Evolutionary conservation across 2,888 invertebrate species (phyloP).

Genomic region (Lasioglossum leucozonium): DNA sequence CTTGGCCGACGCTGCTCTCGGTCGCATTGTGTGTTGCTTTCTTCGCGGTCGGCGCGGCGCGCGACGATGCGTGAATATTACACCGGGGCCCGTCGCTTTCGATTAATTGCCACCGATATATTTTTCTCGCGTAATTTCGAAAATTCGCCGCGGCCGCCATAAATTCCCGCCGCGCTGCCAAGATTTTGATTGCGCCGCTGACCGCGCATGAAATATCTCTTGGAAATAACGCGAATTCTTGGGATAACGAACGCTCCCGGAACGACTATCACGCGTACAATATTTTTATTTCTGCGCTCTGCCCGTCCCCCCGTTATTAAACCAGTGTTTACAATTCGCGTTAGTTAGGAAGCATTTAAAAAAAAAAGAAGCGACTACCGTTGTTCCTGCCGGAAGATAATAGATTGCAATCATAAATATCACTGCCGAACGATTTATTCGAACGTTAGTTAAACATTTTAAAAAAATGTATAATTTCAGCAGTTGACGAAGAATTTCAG

Average conservation of each 20-base stretch:
- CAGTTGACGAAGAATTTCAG: not conserved
- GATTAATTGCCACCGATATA: constrained; percentile 4
- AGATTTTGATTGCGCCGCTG: constrained; percentile 11
- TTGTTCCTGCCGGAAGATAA: not conserved
- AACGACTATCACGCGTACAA: not conserved
- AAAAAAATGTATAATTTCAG: not conserved
- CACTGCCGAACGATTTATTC: not conserved
- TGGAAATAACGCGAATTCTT: not conserved
- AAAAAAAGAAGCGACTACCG: not conserved
- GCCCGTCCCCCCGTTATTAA: not conserved
- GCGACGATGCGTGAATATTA: not conserved
- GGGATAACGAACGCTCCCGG: not conserved
- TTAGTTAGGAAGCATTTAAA: not conserved
- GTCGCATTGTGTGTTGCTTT: not conserved
- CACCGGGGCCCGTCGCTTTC: not conserved
- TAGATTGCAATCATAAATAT: not conserved
- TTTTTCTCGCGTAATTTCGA: constrained; percentile 8
- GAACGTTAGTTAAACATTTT: not conserved
- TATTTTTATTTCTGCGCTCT: not conserved
- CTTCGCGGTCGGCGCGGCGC: not conserved
- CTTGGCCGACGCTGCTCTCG: not conserved
- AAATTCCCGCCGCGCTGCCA: not conserved
- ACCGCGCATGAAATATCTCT: not conserved
- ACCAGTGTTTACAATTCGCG: not conserved
- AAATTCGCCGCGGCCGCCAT: not conserved